These are phyloP conservation scores for Catagonus wagneri DNA, from an alignment of 2,113 vertebrate genomes.

Conservation along the genomic window DNA sequence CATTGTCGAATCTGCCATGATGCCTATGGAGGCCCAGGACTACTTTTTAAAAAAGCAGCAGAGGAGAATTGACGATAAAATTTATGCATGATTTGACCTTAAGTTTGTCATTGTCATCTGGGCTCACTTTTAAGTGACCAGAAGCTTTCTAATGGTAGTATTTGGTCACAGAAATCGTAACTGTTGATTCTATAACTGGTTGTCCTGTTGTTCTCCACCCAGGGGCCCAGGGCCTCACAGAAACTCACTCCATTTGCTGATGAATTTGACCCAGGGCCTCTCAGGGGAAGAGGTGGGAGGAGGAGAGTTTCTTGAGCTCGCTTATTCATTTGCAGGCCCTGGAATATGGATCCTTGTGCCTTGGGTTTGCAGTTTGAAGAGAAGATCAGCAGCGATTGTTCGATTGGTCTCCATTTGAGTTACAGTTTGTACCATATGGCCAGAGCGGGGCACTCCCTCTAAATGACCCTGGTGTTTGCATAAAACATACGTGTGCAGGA, in stretches of 20 bases:
- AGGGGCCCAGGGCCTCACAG: constrained; percentile 6
- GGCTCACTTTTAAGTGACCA: not conserved
- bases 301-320: not conserved
- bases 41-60: constrained; percentile 17
- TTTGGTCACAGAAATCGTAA: constrained; percentile 37
- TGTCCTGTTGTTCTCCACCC: constrained; percentile 26
- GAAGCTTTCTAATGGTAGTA: constrained; percentile 58
- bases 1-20: not conserved
- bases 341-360: not conserved
- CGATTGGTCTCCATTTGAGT: not conserved
- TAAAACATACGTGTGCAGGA: constrained; percentile 50
- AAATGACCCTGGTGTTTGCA: not conserved
- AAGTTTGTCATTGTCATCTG: not conserved
- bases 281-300: not conserved
- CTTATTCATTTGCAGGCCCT: not conserved
- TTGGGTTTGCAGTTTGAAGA: not conserved
- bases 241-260: constrained; percentile 31
- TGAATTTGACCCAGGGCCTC: constrained; percentile 51
- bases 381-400: not conserved
- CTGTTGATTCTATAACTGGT: not conserved
- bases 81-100: not conserved
- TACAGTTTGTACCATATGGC: not conserved
- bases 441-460: not conserved
- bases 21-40: not conserved
- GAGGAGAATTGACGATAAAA: not conserved